Conservation (phyloP, 2,797 vertebrate species). For the Oryzias sinensis region DNA sequence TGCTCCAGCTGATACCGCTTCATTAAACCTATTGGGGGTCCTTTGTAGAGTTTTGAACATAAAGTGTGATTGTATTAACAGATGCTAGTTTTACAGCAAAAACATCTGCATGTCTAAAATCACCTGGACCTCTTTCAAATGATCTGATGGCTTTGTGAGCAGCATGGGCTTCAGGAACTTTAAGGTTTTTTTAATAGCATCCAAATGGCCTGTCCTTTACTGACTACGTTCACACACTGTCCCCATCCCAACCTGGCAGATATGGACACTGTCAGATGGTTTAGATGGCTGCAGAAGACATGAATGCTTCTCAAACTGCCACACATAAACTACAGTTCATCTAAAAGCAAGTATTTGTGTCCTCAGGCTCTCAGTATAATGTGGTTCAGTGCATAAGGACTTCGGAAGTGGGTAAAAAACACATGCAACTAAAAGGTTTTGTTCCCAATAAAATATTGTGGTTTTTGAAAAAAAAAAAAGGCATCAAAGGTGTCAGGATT, state of each 20-base stretch:
- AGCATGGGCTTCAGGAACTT: conserved; percentile 55
- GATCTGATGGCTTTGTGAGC: conserved; percentile 78
- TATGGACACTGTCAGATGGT: conserved; percentile 68
- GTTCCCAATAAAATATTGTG: conserved; percentile 45
- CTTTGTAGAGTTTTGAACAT: conserved; percentile 77
- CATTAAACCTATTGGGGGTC: conserved; percentile 79
- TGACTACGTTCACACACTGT: conserved; percentile 52
- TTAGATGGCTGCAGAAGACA: conserved; percentile 51
- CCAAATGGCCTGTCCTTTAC: conserved; percentile 72
- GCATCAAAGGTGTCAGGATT: conserved; percentile 60
- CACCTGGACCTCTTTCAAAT: conserved; percentile 79
- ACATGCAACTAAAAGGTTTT: conserved; percentile 42
- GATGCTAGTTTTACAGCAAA: conserved; percentile 80
- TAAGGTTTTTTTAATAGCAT: conserved; percentile 75
- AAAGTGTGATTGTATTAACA: conserved; percentile 80
- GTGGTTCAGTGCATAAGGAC: conserved; percentile 35
- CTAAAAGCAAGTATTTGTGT: conserved; percentile 44
- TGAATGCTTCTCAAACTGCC: conserved; percentile 49
- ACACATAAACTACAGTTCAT: conserved; percentile 41
- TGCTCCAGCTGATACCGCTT: conserved; percentile 72
- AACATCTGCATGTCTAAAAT: conserved; percentile 84
- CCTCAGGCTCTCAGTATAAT: conserved; percentile 40
- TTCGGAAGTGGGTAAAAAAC: conserved; percentile 37
- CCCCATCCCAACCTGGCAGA: conserved; percentile 47
- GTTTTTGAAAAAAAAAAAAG: conserved; percentile 52